Conservation (phyloP, 1,140 invertebrate genomes). For the Zaprionus davidi region DNA sequence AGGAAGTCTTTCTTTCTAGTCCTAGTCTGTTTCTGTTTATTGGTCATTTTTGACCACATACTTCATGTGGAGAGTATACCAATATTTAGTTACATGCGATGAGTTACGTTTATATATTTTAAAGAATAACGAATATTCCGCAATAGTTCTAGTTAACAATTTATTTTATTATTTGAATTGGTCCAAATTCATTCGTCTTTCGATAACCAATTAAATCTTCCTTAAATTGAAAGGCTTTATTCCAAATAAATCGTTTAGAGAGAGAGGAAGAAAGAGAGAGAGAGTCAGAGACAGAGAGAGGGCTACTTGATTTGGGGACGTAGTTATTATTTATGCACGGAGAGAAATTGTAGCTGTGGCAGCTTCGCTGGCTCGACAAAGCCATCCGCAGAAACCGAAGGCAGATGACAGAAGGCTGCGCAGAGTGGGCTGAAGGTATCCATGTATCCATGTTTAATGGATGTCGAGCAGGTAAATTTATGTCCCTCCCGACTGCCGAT, state of each 20-base stretch:
- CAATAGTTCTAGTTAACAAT: no score
- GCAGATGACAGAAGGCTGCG: neutral
- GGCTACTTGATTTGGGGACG: neutral
- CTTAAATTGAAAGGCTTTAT: neutral
- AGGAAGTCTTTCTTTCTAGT: no score
- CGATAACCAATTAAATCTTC: neutral
- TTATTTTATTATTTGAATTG: no score
- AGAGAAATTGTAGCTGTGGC: neutral
- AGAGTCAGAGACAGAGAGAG: neutral
- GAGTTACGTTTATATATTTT: no score
- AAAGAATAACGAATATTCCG: no score
- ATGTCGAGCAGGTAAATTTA: conserved; percentile 2
- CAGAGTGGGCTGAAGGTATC: neutral
- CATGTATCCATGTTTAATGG: conserved; percentile 2
- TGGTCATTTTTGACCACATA: no score
- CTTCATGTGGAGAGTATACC: no score
- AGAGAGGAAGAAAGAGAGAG: neutral
- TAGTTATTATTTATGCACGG: conserved; percentile 1
- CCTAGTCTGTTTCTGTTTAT: no score
- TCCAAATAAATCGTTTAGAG: neutral
- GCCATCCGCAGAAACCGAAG: neutral
- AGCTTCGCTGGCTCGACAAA: neutral
- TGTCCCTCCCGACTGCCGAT: neutral
- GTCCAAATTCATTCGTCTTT: no score
- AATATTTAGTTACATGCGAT: no score